Evolutionary conservation across 2,888 invertebrate genomes (phyloP), one percentile per base, ranked within the genome.

Genomic region (Penaeus monodon): DNA sequence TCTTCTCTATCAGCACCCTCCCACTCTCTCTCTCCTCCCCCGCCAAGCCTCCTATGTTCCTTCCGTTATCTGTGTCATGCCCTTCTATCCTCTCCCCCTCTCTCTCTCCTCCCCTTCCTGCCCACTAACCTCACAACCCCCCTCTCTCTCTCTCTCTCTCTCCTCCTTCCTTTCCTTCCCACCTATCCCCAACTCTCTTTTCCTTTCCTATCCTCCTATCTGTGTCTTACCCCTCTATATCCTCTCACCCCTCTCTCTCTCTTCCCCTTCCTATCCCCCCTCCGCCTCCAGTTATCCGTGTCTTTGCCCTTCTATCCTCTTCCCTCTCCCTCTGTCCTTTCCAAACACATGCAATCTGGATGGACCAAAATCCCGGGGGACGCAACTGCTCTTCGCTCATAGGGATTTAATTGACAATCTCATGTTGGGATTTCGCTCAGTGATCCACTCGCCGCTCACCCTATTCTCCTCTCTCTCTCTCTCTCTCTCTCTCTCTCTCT

Each of bases 271-370:
- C 24, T 8, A 4, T 27, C 24, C 20, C 33, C 29, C n/a, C 29
- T 10, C 76, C 44, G 24, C 20, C 77, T 77, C 57, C 77, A 14
- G 27, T 20, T 20, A 17, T 12, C n/a, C 20, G 12, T 29, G 12
- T 20, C 49, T 2, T 2, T 24, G 7, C 22, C 77, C 44, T 22
- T 44, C 77, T 49, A 44, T n/a, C 44, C 24, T 44, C 27, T 49
- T n/a, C 27, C 57, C 24, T 27, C 77, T 33, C 33, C n/a, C 24
- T 77, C 57, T 27, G 24, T 24, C 38, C n/a, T 44, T 70, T 57
- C 84, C 84, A 79, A 84, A 70, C 84, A 85, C 79, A 78, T 85
- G 84, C 78, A 85, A 79, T 85, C 68, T 85, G 38, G 73, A 85
- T 79, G 84, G 79, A 57, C 79, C 84, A 29, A 79, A 85, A 79